These are phyloP conservation scores for Oxyura jamaicensis DNA, from an alignment of 2,113 vertebrate genomes.

Conservation along the genomic window DNA sequence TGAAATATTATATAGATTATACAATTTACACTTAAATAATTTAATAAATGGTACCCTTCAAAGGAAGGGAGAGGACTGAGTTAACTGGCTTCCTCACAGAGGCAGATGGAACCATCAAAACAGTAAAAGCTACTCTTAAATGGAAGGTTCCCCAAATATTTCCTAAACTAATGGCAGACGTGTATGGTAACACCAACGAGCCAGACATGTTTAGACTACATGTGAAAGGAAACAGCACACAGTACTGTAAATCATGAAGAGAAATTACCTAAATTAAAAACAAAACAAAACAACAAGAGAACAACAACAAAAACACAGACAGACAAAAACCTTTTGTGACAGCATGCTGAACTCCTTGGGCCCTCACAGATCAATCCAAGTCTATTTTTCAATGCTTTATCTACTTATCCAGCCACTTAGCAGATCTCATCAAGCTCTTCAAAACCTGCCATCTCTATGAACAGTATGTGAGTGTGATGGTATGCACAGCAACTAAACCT, in stretches of 20 bases:
- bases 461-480: rapidly evolving
- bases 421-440: neutral
- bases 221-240: neutral
- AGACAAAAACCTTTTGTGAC: neutral
- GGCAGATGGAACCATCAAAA: neutral
- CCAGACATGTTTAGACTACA: neutral
- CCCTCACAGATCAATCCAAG: neutral
- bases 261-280: neutral
- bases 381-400: neutral
- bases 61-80: neutral
- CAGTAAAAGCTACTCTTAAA: neutral
- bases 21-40: slow-evolving; percentile 43
- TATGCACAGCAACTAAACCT: neutral
- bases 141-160: neutral
- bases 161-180: neutral
- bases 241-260: neutral
- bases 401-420: neutral
- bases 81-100: neutral
- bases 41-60: neutral
- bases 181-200: neutral
- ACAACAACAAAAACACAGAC: too few relatives aligned
- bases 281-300: too few relatives aligned
- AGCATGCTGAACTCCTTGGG: neutral
- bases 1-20: slow-evolving; percentile 26
- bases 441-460: neutral